A percentile compares a stretch with the other conserved stretches of the same genome.
Conservation (phyloP, 92 coral and sea anemone genomes). For the Porites lobata region DNA sequence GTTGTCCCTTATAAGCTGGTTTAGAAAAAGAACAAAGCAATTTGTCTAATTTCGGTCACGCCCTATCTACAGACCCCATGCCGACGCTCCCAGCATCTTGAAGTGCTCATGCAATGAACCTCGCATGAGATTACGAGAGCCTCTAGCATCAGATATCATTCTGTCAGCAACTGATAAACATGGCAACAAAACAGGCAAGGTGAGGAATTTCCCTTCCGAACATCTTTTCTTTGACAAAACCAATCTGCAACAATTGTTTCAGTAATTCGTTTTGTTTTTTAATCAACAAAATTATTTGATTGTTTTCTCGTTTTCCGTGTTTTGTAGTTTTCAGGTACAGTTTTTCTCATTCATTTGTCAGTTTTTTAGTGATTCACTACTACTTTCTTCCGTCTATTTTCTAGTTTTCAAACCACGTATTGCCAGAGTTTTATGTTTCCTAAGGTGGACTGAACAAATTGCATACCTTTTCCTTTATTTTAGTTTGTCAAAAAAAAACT, state of each 20-base stretch:
- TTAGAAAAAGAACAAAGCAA: no score
- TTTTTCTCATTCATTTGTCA: background rate
- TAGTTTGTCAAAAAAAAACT: no score
- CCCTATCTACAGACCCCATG: constrained; percentile 68
- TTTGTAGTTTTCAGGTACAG: no score
- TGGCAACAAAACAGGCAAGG: constrained; percentile 94
- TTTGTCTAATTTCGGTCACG: background rate
- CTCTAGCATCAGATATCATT: constrained; percentile 73
- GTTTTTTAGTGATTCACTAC: background rate
- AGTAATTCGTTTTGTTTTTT: no score
- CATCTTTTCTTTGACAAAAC: no score
- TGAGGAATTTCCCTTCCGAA: background rate
- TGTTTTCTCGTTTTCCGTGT: no score
- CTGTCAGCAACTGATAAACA: constrained; percentile 80
- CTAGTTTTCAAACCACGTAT: background rate
- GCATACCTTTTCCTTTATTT: no score
- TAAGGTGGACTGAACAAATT: no score
- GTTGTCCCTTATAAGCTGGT: no score
- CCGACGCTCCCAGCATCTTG: constrained; percentile 76
- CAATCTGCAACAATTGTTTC: no score
- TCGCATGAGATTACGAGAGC: constrained; percentile 80
- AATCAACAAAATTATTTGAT: no score
- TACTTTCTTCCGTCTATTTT: no score
- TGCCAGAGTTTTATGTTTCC: background rate
- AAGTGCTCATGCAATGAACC: constrained; percentile 80